A percentile compares a stretch with the other conserved stretches of the same genome.
These are phyloP conservation scores for Cryptus viduatorius DNA, from an alignment of 2,888 invertebrate species.

Conservation along the genomic window DNA sequence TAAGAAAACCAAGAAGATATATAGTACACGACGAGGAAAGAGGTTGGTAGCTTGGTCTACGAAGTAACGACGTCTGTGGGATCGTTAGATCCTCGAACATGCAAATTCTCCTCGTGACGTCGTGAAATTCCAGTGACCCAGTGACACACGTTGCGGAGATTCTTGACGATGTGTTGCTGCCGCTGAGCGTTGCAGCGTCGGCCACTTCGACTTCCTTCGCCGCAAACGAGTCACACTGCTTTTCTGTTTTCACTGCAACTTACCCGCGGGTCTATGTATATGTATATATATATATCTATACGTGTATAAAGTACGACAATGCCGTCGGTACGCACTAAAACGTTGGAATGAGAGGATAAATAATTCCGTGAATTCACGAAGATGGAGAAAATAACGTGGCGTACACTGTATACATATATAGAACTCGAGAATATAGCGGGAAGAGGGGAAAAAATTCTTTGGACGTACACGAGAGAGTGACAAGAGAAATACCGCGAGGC, in stretches of 20 bases:
- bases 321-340: conserved; percentile 30
- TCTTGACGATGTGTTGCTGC: conserved; percentile 50
- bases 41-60: conserved; percentile 43
- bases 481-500: conserved; percentile 34
- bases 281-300: background rate
- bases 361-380: conserved; percentile 44
- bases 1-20: conserved; percentile 20
- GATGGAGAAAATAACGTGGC: background rate
- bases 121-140: conserved; percentile 68
- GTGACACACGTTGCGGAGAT: conserved; percentile 68
- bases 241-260: background rate
- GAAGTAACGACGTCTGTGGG: conserved; percentile 59
- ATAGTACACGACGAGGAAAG: conserved; percentile 49
- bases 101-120: conserved; percentile 66
- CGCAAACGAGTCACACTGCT: conserved; percentile 16
- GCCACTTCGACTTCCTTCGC: conserved; percentile 32
- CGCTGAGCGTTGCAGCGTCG: conserved; percentile 23
- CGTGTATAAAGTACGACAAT: conserved; percentile 36
- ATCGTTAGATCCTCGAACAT: conserved; percentile 67
- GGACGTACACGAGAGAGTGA: background rate
- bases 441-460: background rate
- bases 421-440: background rate
- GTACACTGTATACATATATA: background rate
- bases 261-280: background rate
- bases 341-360: conserved; percentile 41